Base-by-base conservation (phyloP, 2,888 invertebrate genomes). In the Drosophila percnosoma region DNA sequence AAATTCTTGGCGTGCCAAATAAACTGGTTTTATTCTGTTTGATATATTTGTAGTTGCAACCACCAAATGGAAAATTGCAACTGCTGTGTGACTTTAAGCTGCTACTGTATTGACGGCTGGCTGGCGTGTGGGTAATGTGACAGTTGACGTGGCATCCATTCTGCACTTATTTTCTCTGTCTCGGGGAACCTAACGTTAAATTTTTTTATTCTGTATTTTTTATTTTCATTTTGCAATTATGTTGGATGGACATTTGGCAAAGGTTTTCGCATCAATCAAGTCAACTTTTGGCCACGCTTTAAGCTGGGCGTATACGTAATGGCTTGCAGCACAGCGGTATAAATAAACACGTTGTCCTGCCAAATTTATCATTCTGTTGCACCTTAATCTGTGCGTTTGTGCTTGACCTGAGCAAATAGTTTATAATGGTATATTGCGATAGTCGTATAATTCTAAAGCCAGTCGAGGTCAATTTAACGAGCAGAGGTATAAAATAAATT, bases 181-280 rank as follows among this genome's bases (percentile, higher is more conserved):
- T 55, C 29, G 21, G 10, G 5, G 2, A 36, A 36, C 18, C 11
- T 52, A 53, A 62, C 15, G n/a, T 38, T 18, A 18, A 54, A 33
- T 45, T 49, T 34, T 49, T 57, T 54, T 42, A n/a, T 72, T 57
- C 4, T 1, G 48, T 78, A 1, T 27, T 45, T 24, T 15, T 15
- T 18, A 0, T 15, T 45, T 24, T 15, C 24, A 45, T 15, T 15
- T 27, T 27, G 8, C 89, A 91, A 91, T 91, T 91, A 91, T 87
- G 81, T 78, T 80, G 82, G 81, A 90, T 89, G 91, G 91, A 89
- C 89, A 91, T 84, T 89, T 87, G 79, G 79, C 78, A 84, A 87
- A 83, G 83, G 83, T 80, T 85, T 89, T 76, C 87, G 79, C 91
- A 91, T 91, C 90, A 91, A 90, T 91, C 91, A 91, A 90, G 81